These are phyloP conservation scores for Deroplatys truncata DNA, from an alignment of 2,888 invertebrate species.

Conservation along the genomic window DNA sequence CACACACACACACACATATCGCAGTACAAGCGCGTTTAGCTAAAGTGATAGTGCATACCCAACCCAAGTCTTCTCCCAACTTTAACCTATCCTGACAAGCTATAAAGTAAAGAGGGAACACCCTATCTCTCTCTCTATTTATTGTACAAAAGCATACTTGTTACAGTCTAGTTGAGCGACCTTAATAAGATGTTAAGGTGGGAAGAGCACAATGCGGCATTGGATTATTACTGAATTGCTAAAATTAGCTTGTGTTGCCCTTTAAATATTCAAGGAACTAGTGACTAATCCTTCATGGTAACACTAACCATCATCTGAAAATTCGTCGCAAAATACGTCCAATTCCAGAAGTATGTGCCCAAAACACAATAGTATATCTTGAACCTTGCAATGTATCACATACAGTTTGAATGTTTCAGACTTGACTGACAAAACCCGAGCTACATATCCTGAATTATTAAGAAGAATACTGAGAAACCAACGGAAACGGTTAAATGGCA, in stretches of 20 bases:
- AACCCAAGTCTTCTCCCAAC: background rate
- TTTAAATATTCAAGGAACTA: background rate
- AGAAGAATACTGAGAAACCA: too few relatives aligned
- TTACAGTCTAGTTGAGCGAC: background rate
- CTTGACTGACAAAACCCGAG: too few relatives aligned
- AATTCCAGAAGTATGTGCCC: too few relatives aligned
- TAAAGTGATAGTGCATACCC: slow-evolving; percentile 14
- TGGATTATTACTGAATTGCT: background rate
- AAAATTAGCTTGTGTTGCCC: background rate
- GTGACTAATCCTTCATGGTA: background rate
- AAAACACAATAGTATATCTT: too few relatives aligned
- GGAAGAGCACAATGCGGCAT: background rate
- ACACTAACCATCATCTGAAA: too few relatives aligned
- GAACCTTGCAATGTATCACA: too few relatives aligned
- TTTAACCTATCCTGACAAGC: background rate
- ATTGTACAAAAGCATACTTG: slow-evolving; percentile 12
- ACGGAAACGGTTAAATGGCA: too few relatives aligned
- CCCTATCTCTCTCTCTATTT: background rate
- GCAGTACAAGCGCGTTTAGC: slow-evolving; percentile 2
- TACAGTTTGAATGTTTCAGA: too few relatives aligned
- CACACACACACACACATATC: background rate
- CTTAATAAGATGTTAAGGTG: background rate
- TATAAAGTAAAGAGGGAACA: slow-evolving; percentile 5
- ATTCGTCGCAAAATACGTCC: too few relatives aligned
- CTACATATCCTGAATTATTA: too few relatives aligned